Conservation (phyloP, 2,797 vertebrate species). For the Astyanax mexicanus region DNA sequence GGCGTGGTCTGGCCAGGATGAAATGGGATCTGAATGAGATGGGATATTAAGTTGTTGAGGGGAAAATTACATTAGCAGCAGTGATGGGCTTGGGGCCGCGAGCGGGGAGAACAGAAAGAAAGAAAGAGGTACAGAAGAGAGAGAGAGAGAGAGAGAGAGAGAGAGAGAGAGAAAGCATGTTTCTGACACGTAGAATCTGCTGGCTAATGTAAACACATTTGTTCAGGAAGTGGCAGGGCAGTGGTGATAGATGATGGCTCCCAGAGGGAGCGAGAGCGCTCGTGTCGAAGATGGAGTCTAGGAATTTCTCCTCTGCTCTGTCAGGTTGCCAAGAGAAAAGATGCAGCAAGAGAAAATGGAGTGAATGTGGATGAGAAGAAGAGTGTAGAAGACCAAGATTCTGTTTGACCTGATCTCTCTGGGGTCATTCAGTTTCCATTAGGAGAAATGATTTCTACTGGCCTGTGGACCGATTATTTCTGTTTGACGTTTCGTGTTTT, state of each 20-base stretch:
- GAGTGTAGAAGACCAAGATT: not conserved
- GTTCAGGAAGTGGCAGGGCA: constrained; percentile 67
- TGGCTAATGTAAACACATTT: constrained; percentile 71
- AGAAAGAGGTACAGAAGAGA: no score
- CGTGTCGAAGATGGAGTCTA: constrained; percentile 51
- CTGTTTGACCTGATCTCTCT: not conserved
- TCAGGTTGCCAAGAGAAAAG: constrained; percentile 51
- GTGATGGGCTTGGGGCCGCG: constrained; percentile 37
- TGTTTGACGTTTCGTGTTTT: not conserved
- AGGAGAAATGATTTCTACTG: no score
- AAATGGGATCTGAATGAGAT: constrained; percentile 58
- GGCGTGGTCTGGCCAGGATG: constrained; percentile 49
- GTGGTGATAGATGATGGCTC: constrained; percentile 71
- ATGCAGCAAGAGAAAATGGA: constrained; percentile 37
- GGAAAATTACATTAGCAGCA: constrained; percentile 64
- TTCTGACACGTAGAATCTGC: constrained; percentile 65
- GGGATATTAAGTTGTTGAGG: constrained; percentile 58
- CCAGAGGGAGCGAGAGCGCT: constrained; percentile 58
- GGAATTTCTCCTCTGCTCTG: constrained; percentile 59
- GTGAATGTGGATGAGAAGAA: not conserved
- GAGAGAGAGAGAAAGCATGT: constrained; percentile 46
- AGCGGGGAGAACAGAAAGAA: constrained; percentile 23
- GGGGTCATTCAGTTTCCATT: not conserved
- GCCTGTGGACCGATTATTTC: no score
- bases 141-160: constrained; percentile 3